Evolutionary conservation across 1,140 invertebrate genomes (phyloP).

Genomic region (Physella acuta): DNA sequence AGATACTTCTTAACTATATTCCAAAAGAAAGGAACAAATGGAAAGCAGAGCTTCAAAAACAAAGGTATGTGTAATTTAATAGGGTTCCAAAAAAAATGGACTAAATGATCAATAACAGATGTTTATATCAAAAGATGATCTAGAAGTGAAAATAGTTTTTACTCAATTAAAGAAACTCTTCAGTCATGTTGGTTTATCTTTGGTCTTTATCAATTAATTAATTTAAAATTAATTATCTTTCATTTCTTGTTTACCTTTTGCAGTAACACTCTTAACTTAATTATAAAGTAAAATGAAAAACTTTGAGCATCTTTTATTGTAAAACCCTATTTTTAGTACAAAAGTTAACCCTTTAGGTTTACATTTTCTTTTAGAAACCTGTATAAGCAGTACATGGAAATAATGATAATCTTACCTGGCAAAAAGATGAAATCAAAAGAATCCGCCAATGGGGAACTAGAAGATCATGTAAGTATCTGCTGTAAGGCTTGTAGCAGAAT

Average conservation of each 20-base stretch:
- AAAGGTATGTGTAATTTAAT: too few species aligned
- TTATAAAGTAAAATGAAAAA: too few species aligned
- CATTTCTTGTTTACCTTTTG: neutral
- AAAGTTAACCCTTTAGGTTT: neutral
- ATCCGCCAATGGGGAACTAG: slow-evolving; percentile 54
- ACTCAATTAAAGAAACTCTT: too few species aligned
- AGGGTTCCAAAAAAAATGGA: too few species aligned
- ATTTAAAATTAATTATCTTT: neutral
- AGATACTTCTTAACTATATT: slow-evolving; percentile 48
- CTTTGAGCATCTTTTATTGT: neutral
- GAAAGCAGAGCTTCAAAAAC: slow-evolving; percentile 35
- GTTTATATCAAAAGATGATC: too few species aligned
- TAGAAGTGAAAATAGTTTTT: too few species aligned
- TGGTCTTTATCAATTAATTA: neutral
- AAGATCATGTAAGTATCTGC: slow-evolving; percentile 59
- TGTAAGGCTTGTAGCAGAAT: too few species aligned
- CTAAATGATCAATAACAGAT: too few species aligned
- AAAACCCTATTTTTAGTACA: neutral
- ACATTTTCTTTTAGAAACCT: slow-evolving; percentile 35
- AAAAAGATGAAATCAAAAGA: slow-evolving; percentile 61
- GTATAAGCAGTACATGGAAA: slow-evolving; percentile 76
- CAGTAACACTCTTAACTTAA: too few species aligned
- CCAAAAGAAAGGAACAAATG: slow-evolving; percentile 38
- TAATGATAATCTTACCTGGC: slow-evolving; percentile 58
- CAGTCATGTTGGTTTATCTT: neutral